Evolutionary conservation across 1,140 invertebrate genomes (phyloP).

Genomic region (Oryzaephilus surinamensis): DNA sequence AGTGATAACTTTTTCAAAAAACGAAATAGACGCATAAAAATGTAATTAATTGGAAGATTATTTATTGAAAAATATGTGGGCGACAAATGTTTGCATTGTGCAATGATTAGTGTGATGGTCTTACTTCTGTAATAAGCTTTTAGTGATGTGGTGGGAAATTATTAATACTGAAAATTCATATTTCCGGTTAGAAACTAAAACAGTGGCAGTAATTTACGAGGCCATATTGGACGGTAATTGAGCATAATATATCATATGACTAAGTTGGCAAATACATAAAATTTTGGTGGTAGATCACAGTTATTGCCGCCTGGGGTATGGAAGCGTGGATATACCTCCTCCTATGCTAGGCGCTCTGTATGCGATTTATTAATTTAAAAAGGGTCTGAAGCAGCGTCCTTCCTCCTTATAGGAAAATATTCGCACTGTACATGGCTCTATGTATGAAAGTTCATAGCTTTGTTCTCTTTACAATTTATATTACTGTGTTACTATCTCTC

Average conservation of each 20-base stretch:
- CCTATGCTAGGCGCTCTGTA: constrained; percentile 12
- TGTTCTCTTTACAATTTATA: background rate
- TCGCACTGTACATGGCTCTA: background rate
- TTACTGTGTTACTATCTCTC: background rate
- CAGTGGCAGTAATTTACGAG: constrained; percentile 18
- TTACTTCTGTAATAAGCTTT: no score
- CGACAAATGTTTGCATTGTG: no score
- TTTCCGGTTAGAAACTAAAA: no score
- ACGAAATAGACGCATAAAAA: no score
- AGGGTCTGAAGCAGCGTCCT: constrained; percentile 11
- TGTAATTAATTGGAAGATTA: no score
- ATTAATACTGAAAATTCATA: no score
- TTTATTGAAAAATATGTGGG: no score
- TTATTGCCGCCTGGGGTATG: constrained; percentile 22
- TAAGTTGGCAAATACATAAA: constrained; percentile 28
- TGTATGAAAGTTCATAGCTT: no score
- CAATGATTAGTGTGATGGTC: no score
- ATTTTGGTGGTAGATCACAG: constrained; percentile 22
- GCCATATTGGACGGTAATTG: constrained; percentile 19
- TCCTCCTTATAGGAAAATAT: background rate
- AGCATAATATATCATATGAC: constrained; percentile 23
- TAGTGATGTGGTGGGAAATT: no score
- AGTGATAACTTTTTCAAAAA: no score
- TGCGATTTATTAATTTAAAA: constrained; percentile 29
- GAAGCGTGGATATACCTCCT: background rate